Percentiles rank a stretch among this genome's conserved stretches.
Conservation (phyloP, 1,140 invertebrate species). For the Carposina sasakii region DNA sequence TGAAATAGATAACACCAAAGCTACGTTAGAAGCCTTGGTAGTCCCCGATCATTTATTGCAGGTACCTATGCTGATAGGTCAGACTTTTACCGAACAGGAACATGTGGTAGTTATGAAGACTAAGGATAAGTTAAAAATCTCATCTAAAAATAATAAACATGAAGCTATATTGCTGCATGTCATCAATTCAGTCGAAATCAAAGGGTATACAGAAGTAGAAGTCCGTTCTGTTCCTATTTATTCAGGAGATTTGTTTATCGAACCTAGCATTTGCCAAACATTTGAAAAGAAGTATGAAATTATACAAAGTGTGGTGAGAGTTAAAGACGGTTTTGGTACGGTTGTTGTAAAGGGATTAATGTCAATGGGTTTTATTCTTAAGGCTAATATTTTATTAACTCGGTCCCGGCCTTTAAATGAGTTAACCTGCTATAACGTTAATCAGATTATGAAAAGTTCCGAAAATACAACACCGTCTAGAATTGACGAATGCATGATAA, state of each 20-base stretch:
- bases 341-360: slow-evolving; percentile 5
- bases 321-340: slow-evolving; percentile 7
- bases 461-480: neutral
- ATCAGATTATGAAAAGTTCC: neutral
- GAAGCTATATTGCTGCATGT: neutral
- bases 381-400: neutral
- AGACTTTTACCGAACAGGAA: slow-evolving; percentile 21
- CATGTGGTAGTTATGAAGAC: neutral
- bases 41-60: slow-evolving; percentile 17
- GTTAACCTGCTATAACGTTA: neutral
- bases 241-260: neutral
- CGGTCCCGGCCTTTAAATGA: neutral
- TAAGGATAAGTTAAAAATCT: neutral
- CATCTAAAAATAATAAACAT: neutral
- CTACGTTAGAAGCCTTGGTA: slow-evolving; percentile 11
- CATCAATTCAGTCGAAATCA: neutral
- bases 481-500: neutral
- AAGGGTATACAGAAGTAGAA: neutral
- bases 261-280: neutral
- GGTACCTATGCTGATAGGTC: slow-evolving; percentile 20
- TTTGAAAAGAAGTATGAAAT: neutral
- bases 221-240: neutral
- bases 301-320: neutral
- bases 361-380: neutral
- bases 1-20: slow-evolving; percentile 12